phyloP scores from a whole-genome alignment of 2,797 vertebrate species.

The Falco columbarius region DNA sequence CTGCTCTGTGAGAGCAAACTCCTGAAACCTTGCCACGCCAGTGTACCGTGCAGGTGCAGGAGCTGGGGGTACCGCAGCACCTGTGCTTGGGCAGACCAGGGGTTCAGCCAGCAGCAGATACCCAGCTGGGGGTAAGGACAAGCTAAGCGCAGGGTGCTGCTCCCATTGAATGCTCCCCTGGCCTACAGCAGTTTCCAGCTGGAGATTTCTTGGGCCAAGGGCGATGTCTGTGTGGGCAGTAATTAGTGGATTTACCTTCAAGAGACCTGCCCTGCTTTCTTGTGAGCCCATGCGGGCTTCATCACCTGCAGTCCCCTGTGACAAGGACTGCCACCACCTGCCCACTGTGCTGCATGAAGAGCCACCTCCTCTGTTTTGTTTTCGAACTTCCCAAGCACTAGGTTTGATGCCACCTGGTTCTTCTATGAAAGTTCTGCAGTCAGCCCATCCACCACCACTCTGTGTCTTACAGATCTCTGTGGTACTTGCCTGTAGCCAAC shows the following conservation, averaged over 20 bases:
- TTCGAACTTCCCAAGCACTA: background rate
- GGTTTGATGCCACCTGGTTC: background rate
- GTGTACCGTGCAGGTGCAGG: background rate
- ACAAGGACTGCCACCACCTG: background rate
- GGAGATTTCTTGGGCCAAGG: background rate
- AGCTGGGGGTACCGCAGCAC: background rate
- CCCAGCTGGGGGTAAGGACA: background rate
- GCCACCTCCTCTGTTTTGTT: background rate
- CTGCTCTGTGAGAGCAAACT: background rate
- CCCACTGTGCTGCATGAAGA: background rate
- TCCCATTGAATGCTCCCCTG: background rate
- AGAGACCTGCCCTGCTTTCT: background rate
- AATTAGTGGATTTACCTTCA: background rate
- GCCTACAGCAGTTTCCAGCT: background rate
- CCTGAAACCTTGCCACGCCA: background rate
- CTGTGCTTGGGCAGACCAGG: background rate
- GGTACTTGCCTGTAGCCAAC: background rate
- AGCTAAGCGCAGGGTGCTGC: background rate
- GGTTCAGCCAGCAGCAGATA: background rate
- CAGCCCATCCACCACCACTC: background rate
- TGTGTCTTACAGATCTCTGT: background rate
- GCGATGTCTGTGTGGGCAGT: background rate
- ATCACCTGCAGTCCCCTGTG: accelerated
- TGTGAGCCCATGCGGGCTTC: background rate
- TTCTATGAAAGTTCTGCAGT: background rate